Percentiles rank a stretch among this genome's conserved stretches.
phyloP scores from a whole-genome alignment of 1,140 invertebrate species.

The Anoplolepis gracilipes region DNA sequence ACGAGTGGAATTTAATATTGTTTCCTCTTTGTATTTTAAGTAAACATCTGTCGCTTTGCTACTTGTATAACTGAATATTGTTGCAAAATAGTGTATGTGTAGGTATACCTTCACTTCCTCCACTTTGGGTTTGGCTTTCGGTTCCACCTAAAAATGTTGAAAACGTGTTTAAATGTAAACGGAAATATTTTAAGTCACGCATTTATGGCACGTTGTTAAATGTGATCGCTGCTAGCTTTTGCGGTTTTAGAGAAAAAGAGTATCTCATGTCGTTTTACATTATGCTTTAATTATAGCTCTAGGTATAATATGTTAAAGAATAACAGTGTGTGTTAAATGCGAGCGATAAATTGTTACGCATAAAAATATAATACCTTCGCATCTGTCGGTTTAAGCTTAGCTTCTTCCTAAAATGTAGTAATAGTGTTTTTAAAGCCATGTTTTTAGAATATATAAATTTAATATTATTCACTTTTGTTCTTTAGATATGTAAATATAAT shows the following conservation, averaged over 20 bases:
- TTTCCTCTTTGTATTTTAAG: neutral
- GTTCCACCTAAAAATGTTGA: conserved; percentile 68
- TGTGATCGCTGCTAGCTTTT: neutral
- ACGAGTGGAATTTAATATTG: conserved; percentile 35
- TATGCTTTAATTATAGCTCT: conserved; percentile 29
- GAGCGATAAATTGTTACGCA: conserved; percentile 15
- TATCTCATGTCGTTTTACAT: neutral
- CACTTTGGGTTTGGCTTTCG: conserved; percentile 52
- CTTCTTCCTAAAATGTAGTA: conserved; percentile 48
- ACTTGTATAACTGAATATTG: conserved; percentile 1
- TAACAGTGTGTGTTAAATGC: conserved; percentile 9
- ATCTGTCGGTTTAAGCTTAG: conserved; percentile 43
- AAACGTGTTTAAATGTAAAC: conserved; percentile 19
- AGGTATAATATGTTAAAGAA: neutral
- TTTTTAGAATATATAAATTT: conserved; percentile 15
- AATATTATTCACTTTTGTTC: neutral
- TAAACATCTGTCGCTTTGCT: neutral
- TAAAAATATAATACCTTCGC: conserved; percentile 18
- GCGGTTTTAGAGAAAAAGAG: conserved; percentile 11
- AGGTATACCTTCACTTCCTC: conserved; percentile 74
- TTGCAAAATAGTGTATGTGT: neutral
- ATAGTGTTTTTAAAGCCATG: conserved; percentile 2
- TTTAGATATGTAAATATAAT: neutral
- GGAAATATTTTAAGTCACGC: conserved; percentile 18
- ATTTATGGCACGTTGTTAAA: conserved; percentile 15